Evolutionary conservation across 1,140 invertebrate species (phyloP).

Genomic region (Drosophila santomea): DNA sequence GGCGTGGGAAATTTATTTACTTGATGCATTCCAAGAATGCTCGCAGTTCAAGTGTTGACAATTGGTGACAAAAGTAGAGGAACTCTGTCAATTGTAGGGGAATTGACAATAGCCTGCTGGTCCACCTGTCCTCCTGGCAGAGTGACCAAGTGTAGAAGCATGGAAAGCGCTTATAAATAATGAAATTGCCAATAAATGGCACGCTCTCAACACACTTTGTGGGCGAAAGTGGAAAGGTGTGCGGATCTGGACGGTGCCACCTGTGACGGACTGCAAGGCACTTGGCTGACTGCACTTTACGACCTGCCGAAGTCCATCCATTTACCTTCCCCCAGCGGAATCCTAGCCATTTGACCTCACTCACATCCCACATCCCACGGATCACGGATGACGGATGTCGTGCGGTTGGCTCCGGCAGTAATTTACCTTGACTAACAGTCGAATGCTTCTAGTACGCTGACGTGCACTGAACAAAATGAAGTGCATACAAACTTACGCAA

Average conservation of each 20-base stretch:
- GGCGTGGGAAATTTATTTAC: slow-evolving; percentile 27
- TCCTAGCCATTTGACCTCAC: slow-evolving; percentile 6
- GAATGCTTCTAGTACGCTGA: slow-evolving; percentile 6
- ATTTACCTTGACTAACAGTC: slow-evolving; percentile 13
- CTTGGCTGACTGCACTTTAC: slow-evolving; percentile 65
- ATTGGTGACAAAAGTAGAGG: slow-evolving; percentile 19
- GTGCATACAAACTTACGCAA: too few relatives aligned
- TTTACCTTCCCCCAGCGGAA: slow-evolving; percentile 10
- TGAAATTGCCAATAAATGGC: slow-evolving; percentile 72
- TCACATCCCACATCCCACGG: slow-evolving; percentile 16
- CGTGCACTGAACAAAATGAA: neutral
- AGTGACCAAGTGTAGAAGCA: slow-evolving; percentile 28
- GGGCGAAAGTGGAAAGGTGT: neutral
- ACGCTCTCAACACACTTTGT: slow-evolving; percentile 11
- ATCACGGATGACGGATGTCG: slow-evolving; percentile 45
- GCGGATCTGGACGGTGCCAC: slow-evolving; percentile 3
- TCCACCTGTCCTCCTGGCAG: slow-evolving; percentile 11
- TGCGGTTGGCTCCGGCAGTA: slow-evolving; percentile 39
- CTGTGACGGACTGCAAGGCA: slow-evolving; percentile 18
- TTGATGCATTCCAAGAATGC: slow-evolving; percentile 8
- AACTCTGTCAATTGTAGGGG: slow-evolving; percentile 15
- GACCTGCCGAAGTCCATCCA: slow-evolving; percentile 56
- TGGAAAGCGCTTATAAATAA: slow-evolving; percentile 72
- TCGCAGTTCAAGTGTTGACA: slow-evolving; percentile 33
- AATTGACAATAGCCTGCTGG: slow-evolving; percentile 11